Evolutionary conservation across 2,113 vertebrate genomes (phyloP).

Genomic region (Otis tarda): DNA sequence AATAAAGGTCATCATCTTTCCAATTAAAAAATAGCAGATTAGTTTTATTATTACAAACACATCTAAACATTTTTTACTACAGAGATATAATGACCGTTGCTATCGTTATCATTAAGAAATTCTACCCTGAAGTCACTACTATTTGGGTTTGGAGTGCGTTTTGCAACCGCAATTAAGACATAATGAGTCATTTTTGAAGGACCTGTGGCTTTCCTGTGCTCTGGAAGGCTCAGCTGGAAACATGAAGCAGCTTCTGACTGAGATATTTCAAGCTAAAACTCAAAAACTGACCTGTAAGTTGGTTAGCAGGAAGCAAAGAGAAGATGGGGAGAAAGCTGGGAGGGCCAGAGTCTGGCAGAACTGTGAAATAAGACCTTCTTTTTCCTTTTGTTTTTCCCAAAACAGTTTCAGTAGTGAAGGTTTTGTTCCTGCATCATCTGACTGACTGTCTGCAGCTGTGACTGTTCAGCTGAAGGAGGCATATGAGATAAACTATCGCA

Average conservation of each 20-base stretch:
- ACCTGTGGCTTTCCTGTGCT: not conserved
- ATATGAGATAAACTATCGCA: rapidly evolving
- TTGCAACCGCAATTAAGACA: not conserved
- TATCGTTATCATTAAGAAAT: not conserved
- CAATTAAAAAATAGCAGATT: not conserved
- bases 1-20: not conserved
- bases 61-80: not conserved
- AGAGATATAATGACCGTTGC: not conserved
- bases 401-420: not conserved
- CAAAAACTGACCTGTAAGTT: not conserved
- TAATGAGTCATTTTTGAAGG: not conserved
- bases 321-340: not conserved
- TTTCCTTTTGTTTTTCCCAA: not conserved
- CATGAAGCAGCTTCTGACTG: not conserved
- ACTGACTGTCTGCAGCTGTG: not conserved
- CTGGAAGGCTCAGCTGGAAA: not conserved
- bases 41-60: not conserved
- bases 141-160: not conserved
- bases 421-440: not conserved
- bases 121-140: not conserved
- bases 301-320: not conserved
- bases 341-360: not conserved
- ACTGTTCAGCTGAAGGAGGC: not conserved
- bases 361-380: not conserved
- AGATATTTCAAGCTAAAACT: not conserved